Conservation (phyloP, 2,888 invertebrate species). For the Lepidocyrtinus sp. region DNA sequence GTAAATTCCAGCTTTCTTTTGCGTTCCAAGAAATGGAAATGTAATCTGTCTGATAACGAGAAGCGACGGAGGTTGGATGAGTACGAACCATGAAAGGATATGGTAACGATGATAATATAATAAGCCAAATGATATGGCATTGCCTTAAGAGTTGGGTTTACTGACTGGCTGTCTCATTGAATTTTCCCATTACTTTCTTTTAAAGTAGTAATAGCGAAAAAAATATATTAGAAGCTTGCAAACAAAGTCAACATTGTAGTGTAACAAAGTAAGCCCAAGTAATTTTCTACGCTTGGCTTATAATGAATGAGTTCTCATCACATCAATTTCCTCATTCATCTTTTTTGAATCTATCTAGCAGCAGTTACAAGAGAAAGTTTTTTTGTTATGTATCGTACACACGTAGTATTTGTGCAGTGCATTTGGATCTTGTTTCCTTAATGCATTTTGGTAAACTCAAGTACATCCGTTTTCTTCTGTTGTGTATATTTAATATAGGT, state of each 20-base stretch:
- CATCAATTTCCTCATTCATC: slow-evolving; percentile 21
- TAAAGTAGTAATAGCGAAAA: slow-evolving; percentile 46
- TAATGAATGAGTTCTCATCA: slow-evolving; percentile 51
- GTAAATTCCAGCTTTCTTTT: neutral
- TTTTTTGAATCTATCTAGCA: neutral
- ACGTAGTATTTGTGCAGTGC: no score
- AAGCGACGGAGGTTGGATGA: neutral
- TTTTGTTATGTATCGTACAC: no score
- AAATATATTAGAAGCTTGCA: neutral
- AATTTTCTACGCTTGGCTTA: slow-evolving; percentile 45
- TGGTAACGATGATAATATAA: slow-evolving; percentile 16
- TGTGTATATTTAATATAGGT: no score
- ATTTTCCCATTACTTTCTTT: slow-evolving; percentile 33
- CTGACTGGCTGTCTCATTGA: slow-evolving; percentile 24
- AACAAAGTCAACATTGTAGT: neutral
- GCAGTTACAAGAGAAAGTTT: no score
- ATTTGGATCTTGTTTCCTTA: no score
- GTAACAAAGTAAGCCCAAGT: slow-evolving; percentile 24
- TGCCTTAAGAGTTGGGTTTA: slow-evolving; percentile 31
- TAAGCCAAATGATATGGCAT: slow-evolving; percentile 29
- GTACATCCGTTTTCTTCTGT: no score
- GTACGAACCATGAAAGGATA: neutral
- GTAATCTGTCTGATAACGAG: slow-evolving; percentile 17
- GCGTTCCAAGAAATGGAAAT: neutral
- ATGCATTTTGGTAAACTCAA: no score